phyloP scores from a whole-genome alignment of 2,888 invertebrate genomes.

The Thera britannica region DNA sequence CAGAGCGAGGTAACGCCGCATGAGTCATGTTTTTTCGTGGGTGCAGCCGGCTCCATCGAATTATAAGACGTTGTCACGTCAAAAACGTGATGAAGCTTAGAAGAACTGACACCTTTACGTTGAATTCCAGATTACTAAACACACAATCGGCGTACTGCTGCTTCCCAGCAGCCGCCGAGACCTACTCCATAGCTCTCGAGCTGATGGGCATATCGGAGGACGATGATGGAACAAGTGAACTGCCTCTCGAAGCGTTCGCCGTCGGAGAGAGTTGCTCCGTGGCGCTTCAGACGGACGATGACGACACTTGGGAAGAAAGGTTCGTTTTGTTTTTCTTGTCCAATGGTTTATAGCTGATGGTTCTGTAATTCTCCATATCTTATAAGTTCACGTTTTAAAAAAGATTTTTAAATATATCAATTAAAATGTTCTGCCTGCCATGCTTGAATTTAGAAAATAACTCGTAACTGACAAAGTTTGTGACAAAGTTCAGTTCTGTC shows the following conservation, averaged over 20 bases:
- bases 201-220: conserved; percentile 67
- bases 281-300: conserved; percentile 53
- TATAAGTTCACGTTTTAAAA: no score
- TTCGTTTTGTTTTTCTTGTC: conserved; percentile 11
- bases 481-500: no score
- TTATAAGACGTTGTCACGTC: neutral
- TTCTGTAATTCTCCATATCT: no score
- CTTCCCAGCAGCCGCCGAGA: conserved; percentile 90
- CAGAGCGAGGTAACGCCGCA: no score
- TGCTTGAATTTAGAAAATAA: no score
- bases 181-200: conserved; percentile 82
- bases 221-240: conserved; percentile 46
- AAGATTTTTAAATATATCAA: no score
- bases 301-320: conserved; percentile 42
- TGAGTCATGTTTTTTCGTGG: no score
- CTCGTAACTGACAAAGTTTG: no score
- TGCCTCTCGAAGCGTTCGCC: conserved; percentile 54
- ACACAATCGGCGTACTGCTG: conserved; percentile 93
- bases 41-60: no score
- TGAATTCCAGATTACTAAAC: conserved; percentile 89
- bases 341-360: no score
- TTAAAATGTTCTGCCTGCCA: no score
- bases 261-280: conserved; percentile 47
- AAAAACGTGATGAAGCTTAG: neutral
- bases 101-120: neutral